A percentile compares a stretch with the other conserved stretches of the same genome.
phyloP scores from a whole-genome alignment of 2,113 vertebrate genomes.

The Rhipidura dahli region DNA sequence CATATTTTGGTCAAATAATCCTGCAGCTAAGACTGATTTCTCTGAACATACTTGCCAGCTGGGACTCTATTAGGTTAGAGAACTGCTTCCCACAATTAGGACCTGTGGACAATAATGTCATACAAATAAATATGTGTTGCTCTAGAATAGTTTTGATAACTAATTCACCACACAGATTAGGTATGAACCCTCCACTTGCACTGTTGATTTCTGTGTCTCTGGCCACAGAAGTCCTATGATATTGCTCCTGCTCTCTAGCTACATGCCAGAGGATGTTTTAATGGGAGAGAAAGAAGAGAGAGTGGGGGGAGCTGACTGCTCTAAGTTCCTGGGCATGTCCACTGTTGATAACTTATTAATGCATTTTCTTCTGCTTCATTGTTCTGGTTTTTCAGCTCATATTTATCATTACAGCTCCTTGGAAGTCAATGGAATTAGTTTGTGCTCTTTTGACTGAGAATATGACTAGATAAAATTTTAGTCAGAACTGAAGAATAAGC shows the following conservation, averaged over 20 bases:
- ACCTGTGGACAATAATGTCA: background rate
- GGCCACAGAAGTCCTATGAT: background rate
- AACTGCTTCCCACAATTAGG: background rate
- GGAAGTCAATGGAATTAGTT: background rate
- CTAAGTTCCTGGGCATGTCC: background rate
- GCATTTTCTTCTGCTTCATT: background rate
- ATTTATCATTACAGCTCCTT: background rate
- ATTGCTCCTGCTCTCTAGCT: background rate
- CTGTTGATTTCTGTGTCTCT: background rate
- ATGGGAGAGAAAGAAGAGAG: background rate
- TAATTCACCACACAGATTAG: background rate
- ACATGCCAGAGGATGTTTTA: background rate
- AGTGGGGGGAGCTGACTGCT: background rate
- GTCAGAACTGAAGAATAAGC: background rate
- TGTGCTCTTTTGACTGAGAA: background rate
- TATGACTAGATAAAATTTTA: background rate
- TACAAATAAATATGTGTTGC: background rate
- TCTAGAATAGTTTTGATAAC: slow-evolving; percentile 4
- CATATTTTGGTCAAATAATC: slow-evolving; percentile 9
- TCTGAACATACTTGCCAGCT: background rate
- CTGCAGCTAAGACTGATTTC: background rate
- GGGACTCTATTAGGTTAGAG: slow-evolving; percentile 13
- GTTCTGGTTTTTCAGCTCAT: background rate
- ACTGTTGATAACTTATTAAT: slow-evolving; percentile 5
- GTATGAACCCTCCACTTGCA: background rate